Evolutionary conservation across 2,113 vertebrate species (phyloP), one percentile per base, ranked within the genome.

Genomic region (Periophthalmodon schlosseri): DNA sequence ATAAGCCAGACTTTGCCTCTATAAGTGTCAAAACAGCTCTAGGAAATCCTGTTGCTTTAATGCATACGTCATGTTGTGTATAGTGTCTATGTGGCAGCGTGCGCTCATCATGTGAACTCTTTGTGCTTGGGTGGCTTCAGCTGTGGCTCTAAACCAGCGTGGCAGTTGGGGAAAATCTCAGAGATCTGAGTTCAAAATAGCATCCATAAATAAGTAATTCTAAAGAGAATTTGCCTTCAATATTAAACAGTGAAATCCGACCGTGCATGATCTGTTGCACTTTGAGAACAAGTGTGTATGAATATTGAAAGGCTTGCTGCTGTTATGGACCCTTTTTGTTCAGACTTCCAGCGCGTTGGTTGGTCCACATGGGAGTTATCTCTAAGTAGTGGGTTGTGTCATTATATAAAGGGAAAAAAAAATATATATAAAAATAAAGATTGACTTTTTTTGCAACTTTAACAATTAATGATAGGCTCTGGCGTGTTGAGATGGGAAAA

Each of bases 361-460:
- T 23, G 58, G 11, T 73, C 72, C 68, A 44, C 73, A 66, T 71
- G 72, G 58, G 58, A 68, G 76, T 33, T 72, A 74, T 16, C 52
- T 52, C 76, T 73, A 69, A 81, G 86, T 83, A 84, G 74, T 78
- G 80, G 68, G 79, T 87, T 85, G 86, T 84, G 74, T 28, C 28
- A 28, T 28, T 28, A 28, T 28, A 28, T 28, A 28, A 28, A 28
- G 1, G 28, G 28, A 28, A 28, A n/a, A 28, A 28, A 28, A 28
- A 2, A n/a, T n/a, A n/a, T n/a, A n/a, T n/a, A n/a, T n/a, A n/a
- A 28, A 28, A 28, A 28, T 28, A 28, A 28, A 28, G 28, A 28
- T 28, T 28, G 28, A 28, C 28, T 28, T 28, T 28, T 28, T 52
- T 20, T 20, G 49, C 49, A 52, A 20, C 49, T 52, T 52, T 52